Base-by-base conservation (phyloP, 35 echinoderm and acorn worm genomes). In the Apostichopus japonicus region DNA sequence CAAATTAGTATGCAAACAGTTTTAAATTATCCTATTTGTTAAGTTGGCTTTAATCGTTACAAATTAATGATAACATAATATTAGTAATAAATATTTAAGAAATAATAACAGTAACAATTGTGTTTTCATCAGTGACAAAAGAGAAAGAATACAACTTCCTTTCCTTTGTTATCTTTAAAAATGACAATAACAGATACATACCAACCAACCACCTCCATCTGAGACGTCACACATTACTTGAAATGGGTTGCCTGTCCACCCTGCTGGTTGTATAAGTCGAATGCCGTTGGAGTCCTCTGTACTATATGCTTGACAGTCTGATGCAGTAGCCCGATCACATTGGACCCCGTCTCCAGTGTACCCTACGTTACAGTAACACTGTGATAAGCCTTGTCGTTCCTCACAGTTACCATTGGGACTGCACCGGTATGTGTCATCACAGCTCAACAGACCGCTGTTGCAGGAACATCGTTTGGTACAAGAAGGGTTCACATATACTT, bases 141-240 rank as follows among this genome's bases (percentile, higher is more conserved):
- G 33, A 44, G 33, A 3, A 44, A 44, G 2, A 44, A 44, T 44
- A 44, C 33, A 44, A 44, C 33, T 44, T 4, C 3, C 33, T 44
- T 44, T 44, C 33, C 33, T 44, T 44, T 44, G 33, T 44, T 44
- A 44, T 44, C 33, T 44, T 44, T 44, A 44, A 44, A 44, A 44
- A 44, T 44, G 33, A 44, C 33, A 44, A 44, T 44, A 44, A 44
- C 33, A 44, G 33, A 44, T 75, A 75, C 71, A 21, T 75, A 75
- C 71, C 71, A 75, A 75, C 71, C 71, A 75, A 75, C 71, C 71
- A 75, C 71, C 71, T 2, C 71, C 71, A 75, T 75, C 71, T 75
- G 5, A 0, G 7, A 23, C 16, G 71, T 75, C 71, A 75, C 71
- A 75, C 1, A 19, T 75, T 14, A 75, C 71, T 75, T 75, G 71